Base-by-base conservation (phyloP, 1,140 invertebrate species). In the Dolichoris vasculosae region DNA sequence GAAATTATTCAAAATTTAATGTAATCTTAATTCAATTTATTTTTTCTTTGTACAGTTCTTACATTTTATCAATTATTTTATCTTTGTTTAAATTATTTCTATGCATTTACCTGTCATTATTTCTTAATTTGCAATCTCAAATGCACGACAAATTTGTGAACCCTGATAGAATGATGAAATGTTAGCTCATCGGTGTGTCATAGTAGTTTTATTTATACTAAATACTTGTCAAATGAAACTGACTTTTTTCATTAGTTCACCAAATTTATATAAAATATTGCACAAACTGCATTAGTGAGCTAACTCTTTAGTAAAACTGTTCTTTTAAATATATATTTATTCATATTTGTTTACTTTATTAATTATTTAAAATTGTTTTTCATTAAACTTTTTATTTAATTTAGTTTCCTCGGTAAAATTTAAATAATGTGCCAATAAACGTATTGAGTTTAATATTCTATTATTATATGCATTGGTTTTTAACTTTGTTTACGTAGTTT, bases 21-120 rank as follows among this genome's bases (percentile, higher is more conserved):
- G 87, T 91, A 90, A 90, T 92, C 88, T 89, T 91, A 89, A 90
- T 88, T 92, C 88, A 89, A 91, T 92, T 91, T 92, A 92, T 92
- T 86, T 80, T 80, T 89, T 82, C 89, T 93, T 92, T 92, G 90
- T 92, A 91, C 90, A 91, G 86, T 30, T 89, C 88, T 88, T 89
- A 89, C 86, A 76, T 73, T 75, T 88, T 89, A 90, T 86, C 32
- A 83, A 82, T 86, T 86, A 83, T 82, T 43, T 86, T 32, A 26
- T 83, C 83, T 86, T 86, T 80, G 79, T 87, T 87, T 87, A 73
- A 81, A 75, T 38, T 87, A 78, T 84, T 85, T 32, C 64, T 85
- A 75, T 35, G 48, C 82, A 30, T 35, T 77, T 76, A 23, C 35
- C 82, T 82, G 51, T 82, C 46, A 83, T 64, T 38, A 55, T 51